Evolutionary conservation across 2,113 vertebrate genomes (phyloP).

Genomic region (Axis porcinus): DNA sequence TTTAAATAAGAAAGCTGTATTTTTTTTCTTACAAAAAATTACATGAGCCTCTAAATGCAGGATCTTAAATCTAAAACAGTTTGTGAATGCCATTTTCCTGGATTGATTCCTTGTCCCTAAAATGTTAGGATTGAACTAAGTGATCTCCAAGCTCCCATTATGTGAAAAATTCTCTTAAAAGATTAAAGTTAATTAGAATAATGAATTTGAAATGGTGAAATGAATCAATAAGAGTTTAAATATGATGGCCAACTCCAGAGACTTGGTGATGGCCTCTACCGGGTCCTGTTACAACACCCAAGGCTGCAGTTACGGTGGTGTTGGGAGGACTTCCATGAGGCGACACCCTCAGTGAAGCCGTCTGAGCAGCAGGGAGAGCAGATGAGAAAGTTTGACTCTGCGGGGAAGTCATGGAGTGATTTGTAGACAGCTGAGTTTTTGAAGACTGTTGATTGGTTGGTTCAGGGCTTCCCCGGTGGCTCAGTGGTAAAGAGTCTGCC

Average conservation of each 20-base stretch:
- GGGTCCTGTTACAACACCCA: no score
- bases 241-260: neutral
- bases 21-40: neutral
- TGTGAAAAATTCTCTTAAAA: slow-evolving; percentile 35
- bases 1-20: neutral
- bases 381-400: neutral
- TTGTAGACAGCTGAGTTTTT: neutral
- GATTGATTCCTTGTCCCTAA: neutral
- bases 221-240: neutral
- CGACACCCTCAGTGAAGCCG: neutral
- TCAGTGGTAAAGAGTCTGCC: neutral
- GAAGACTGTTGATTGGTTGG: neutral
- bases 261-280: neutral
- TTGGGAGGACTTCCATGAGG: no score
- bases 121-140: neutral
- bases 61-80: neutral
- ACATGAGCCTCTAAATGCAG: neutral
- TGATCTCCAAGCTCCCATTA: slow-evolving; percentile 2
- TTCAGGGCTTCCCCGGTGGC: neutral
- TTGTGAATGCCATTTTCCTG: neutral
- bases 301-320: no score
- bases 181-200: slow-evolving; percentile 34
- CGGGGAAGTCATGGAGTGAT: neutral
- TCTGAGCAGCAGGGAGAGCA: no score
- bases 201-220: slow-evolving; percentile 23